A percentile compares a stretch with the other conserved stretches of the same genome.
phyloP scores from a whole-genome alignment of 1,140 invertebrate species.

The Papilio helenus region DNA sequence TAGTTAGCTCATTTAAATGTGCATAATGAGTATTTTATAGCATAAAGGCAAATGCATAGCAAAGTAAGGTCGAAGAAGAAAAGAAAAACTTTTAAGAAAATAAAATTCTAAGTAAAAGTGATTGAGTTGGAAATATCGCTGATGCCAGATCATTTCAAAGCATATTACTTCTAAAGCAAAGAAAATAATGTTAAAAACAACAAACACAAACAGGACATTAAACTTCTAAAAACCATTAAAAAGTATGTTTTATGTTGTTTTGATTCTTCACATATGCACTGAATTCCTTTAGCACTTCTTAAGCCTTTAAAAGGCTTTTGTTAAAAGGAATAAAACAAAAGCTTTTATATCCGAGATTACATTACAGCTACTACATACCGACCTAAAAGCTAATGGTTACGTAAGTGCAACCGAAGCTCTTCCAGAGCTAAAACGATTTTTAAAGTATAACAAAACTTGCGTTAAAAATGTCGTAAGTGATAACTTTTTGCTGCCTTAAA shows the following conservation, averaged over 20 bases:
- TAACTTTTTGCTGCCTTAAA: not conserved
- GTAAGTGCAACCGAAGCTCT: conserved; percentile 11
- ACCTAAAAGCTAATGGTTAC: conserved; percentile 22
- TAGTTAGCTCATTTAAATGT: not conserved
- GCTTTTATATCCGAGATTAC: conserved; percentile 28
- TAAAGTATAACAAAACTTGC: not conserved
- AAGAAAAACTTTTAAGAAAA: not conserved
- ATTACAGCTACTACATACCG: not conserved
- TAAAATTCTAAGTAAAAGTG: not conserved
- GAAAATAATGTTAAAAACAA: not conserved
- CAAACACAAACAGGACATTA: not conserved
- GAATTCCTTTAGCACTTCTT: not conserved
- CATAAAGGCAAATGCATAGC: not conserved
- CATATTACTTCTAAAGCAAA: not conserved
- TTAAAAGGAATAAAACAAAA: conserved; percentile 32
- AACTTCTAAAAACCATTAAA: not conserved
- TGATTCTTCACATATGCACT: not conserved
- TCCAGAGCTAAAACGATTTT: not conserved
- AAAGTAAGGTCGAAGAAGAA: not conserved
- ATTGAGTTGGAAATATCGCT: not conserved
- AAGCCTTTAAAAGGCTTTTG: conserved; percentile 24
- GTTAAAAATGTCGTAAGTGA: not conserved
- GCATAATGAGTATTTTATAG: not conserved
- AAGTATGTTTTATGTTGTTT: not conserved
- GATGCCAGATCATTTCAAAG: not conserved